These are phyloP conservation scores for Tyto alba DNA, from an alignment of 2,113 vertebrate genomes.

Conservation along the genomic window DNA sequence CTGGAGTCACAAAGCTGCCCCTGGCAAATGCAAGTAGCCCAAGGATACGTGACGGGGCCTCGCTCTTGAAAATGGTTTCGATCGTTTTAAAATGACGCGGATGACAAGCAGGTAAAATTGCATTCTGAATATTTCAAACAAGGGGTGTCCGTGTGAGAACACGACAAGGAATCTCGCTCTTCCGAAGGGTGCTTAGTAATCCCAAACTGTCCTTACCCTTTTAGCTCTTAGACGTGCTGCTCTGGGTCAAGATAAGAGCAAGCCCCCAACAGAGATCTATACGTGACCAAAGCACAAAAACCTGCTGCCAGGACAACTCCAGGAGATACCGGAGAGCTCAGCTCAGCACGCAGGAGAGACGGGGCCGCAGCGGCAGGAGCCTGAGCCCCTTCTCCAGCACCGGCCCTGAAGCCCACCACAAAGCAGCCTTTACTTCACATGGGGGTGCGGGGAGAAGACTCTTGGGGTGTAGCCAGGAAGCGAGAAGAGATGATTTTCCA, in stretches of 20 bases:
- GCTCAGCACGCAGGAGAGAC: too few species aligned
- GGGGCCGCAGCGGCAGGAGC: not conserved
- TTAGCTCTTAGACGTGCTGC: too few species aligned
- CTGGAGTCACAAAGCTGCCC: not conserved
- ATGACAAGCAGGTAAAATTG: not conserved
- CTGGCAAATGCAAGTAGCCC: not conserved
- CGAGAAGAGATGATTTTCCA: not conserved
- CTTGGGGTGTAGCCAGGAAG: not conserved
- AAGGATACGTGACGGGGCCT: not conserved
- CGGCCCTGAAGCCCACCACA: not conserved
- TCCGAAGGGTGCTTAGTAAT: not conserved
- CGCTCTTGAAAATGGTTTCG: not conserved
- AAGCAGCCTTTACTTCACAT: not conserved
- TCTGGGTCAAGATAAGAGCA: not conserved
- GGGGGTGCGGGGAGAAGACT: accelerated
- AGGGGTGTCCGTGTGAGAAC: not conserved
- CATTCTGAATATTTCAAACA: not conserved
- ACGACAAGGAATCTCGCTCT: too few species aligned
- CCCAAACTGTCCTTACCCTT: not conserved
- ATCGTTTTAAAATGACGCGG: not conserved
- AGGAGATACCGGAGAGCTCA: not conserved
- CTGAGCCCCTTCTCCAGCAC: not conserved
- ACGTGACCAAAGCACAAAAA: not conserved
- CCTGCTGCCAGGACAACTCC: not conserved
- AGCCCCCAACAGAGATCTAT: not conserved